Evolutionary conservation across 1,140 invertebrate species (phyloP).

Genomic region (Hylaeus volcanicus): DNA sequence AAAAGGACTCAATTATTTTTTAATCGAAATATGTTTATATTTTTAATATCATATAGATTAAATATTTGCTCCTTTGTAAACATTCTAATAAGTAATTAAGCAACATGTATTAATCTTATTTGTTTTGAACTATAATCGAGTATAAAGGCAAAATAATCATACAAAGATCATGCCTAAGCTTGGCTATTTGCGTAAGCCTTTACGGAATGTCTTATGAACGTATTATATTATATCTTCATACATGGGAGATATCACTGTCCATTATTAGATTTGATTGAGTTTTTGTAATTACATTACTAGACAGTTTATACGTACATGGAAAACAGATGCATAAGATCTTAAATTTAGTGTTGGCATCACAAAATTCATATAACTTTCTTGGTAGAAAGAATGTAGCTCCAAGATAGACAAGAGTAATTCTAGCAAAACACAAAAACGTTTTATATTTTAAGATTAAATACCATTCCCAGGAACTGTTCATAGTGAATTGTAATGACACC

Average conservation of each 20-base stretch:
- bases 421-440: background rate
- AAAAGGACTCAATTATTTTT: background rate
- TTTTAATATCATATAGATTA: background rate
- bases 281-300: background rate
- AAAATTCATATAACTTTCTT: background rate
- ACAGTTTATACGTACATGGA: background rate
- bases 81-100: background rate
- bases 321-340: background rate
- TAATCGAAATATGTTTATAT: background rate
- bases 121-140: background rate
- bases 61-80: background rate
- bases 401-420: constrained; percentile 19
- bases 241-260: background rate
- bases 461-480: constrained; percentile 97
- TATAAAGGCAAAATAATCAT: background rate
- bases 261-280: background rate
- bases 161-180: background rate
- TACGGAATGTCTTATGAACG: constrained; percentile 25
- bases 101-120: background rate
- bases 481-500: constrained; percentile 98
- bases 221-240: background rate
- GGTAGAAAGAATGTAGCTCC: background rate
- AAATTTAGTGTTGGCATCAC: constrained; percentile 13
- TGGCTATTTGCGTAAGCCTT: background rate
- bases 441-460: constrained; percentile 95